phyloP scores from a whole-genome alignment of 1,140 invertebrate species.

The Apolygus lucorum region DNA sequence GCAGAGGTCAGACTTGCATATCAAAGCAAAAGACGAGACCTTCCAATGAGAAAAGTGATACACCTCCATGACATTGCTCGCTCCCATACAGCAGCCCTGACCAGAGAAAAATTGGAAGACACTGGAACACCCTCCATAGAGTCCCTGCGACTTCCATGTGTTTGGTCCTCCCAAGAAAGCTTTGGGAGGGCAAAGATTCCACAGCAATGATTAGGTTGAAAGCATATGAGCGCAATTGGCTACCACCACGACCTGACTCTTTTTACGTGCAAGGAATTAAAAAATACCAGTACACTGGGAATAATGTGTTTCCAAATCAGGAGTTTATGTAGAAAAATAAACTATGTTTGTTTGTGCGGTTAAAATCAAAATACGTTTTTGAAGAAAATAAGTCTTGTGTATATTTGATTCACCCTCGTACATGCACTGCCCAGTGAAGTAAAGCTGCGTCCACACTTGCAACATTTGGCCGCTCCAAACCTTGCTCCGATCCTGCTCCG shows the following conservation, averaged over 20 bases:
- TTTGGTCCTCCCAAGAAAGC: conserved; percentile 32
- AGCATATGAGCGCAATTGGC: conserved; percentile 25
- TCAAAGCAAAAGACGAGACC: conserved; percentile 16
- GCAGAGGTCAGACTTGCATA: conserved; percentile 20
- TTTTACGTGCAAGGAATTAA: conserved; percentile 20
- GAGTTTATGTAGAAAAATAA: conserved; percentile 26
- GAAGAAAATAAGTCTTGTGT: conserved; percentile 5
- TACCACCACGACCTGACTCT: conserved; percentile 18
- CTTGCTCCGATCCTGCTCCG: too few species aligned
- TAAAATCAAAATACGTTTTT: conserved; percentile 18
- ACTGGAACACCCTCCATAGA: conserved; percentile 35
- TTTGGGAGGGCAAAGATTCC: conserved; percentile 28
- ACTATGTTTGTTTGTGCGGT: background rate
- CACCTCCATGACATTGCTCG: conserved; percentile 40
- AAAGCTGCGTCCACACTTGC: too few species aligned
- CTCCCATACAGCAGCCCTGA: conserved; percentile 33
- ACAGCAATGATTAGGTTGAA: conserved; percentile 26
- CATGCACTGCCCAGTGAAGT: too few species aligned
- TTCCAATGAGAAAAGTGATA: conserved; percentile 28
- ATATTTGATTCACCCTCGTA: conserved; percentile 21
- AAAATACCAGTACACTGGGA: conserved; percentile 20
- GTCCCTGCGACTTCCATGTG: conserved; percentile 34
- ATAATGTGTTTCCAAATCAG: conserved; percentile 26
- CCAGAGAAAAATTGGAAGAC: conserved; percentile 35
- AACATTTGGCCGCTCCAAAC: too few species aligned